Evolutionary conservation across 2,888 invertebrate species (phyloP).

Genomic region (Epicampocera succincta): DNA sequence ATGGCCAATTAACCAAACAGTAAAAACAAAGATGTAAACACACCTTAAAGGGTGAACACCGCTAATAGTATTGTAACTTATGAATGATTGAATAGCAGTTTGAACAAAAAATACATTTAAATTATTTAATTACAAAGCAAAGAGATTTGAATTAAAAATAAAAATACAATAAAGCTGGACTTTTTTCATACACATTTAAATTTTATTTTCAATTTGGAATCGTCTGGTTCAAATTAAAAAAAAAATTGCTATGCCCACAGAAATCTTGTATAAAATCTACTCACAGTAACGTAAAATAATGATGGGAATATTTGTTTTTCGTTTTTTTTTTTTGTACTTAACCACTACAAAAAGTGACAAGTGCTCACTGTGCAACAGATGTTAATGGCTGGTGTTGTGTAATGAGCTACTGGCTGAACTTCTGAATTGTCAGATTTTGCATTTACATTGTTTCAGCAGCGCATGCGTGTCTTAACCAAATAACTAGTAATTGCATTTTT

Average conservation of each 20-base stretch:
- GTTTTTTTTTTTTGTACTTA: neutral
- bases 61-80: no score
- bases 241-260: neutral
- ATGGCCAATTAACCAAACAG: no score
- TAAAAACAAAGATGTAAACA: no score
- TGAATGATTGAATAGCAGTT: no score
- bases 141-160: no score
- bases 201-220: no score
- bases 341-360: neutral
- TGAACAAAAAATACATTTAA: no score
- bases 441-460: neutral
- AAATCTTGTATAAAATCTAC: no score
- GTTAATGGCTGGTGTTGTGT: constrained; percentile 14
- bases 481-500: constrained; percentile 21
- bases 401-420: constrained; percentile 3
- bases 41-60: no score
- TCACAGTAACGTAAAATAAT: neutral
- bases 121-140: no score
- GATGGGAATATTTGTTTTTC: constrained; percentile 18
- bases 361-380: neutral
- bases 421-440: neutral
- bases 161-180: no score
- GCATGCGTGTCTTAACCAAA: constrained; percentile 38
- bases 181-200: no score
- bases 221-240: neutral